Evolutionary conservation across 2,888 invertebrate species (phyloP).

Genomic region (Notocelia uddmanniana): DNA sequence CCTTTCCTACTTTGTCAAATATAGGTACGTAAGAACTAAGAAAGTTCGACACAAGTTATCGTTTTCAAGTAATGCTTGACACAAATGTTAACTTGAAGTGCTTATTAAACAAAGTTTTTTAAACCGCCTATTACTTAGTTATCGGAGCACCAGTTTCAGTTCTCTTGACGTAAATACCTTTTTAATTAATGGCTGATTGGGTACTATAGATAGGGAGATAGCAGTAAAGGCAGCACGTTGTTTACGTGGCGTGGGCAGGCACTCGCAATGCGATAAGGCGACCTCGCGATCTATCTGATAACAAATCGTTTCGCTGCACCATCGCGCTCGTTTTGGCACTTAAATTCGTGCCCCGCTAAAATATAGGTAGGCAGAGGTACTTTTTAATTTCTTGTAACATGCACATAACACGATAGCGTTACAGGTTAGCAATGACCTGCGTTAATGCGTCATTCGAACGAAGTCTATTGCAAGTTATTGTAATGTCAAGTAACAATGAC

Average conservation of each 20-base stretch:
- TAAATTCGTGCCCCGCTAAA: slow-evolving; percentile 47
- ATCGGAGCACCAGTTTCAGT: slow-evolving; percentile 15
- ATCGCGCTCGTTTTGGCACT: slow-evolving; percentile 25
- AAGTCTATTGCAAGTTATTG: slow-evolving; percentile 2
- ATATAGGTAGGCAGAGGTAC: neutral
- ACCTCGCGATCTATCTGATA: slow-evolving; percentile 53
- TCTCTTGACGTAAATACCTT: slow-evolving; percentile 29
- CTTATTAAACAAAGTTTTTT: neutral
- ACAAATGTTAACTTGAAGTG: neutral
- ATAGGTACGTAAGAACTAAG: neutral
- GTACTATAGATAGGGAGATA: slow-evolving; percentile 37
- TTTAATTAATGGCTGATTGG: slow-evolving; percentile 38
- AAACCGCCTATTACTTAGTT: slow-evolving; percentile 11
- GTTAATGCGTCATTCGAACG: neutral
- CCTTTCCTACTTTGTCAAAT: neutral
- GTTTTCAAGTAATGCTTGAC: neutral
- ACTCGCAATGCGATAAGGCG: slow-evolving; percentile 38
- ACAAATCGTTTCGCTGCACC: slow-evolving; percentile 49
- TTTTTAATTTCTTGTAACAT: slow-evolving; percentile 6
- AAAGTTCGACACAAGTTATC: neutral
- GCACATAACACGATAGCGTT: slow-evolving; percentile 9
- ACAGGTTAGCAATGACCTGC: neutral
- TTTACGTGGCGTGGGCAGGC: slow-evolving; percentile 26
- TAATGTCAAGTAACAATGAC: neutral
- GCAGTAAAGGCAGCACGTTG: slow-evolving; percentile 13